A percentile compares a stretch with the other conserved stretches of the same genome.
Conservation (phyloP, 1,140 invertebrate genomes). For the Arctopsyche grandis region DNA sequence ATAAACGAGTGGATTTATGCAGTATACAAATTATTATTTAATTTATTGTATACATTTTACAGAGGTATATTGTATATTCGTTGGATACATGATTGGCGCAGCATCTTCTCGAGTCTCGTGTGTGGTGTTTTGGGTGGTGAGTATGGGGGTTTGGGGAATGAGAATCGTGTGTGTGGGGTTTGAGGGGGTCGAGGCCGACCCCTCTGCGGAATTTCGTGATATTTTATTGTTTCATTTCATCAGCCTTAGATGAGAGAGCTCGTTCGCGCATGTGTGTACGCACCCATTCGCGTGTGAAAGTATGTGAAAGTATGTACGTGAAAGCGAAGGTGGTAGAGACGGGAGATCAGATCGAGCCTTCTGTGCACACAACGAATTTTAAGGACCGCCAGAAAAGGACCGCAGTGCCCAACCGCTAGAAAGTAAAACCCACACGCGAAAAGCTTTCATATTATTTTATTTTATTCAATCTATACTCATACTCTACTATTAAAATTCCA, state of each 20-base stretch:
- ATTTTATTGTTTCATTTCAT: slow-evolving; percentile 54
- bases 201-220: slow-evolving; percentile 50
- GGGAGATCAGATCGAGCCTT: background rate
- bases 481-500: no score
- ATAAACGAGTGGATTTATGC: no score
- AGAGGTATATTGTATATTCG: no score
- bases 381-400: slow-evolving; percentile 20
- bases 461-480: no score
- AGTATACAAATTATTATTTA: no score
- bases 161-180: background rate
- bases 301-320: background rate
- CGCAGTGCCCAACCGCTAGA: background rate
- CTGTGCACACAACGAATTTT: slow-evolving; percentile 38
- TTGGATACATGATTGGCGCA: no score
- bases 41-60: no score
- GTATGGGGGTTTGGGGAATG: background rate
- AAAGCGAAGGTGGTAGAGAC: background rate
- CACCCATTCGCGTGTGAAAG: background rate
- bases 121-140: background rate
- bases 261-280: background rate
- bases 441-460: no score
- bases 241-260: slow-evolving; percentile 44
- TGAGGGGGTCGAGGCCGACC: background rate
- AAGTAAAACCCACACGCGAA: background rate
- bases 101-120: background rate